Evolutionary conservation across 2,797 vertebrate species (phyloP).

Genomic region (Ctenosaura bakeri): DNA sequence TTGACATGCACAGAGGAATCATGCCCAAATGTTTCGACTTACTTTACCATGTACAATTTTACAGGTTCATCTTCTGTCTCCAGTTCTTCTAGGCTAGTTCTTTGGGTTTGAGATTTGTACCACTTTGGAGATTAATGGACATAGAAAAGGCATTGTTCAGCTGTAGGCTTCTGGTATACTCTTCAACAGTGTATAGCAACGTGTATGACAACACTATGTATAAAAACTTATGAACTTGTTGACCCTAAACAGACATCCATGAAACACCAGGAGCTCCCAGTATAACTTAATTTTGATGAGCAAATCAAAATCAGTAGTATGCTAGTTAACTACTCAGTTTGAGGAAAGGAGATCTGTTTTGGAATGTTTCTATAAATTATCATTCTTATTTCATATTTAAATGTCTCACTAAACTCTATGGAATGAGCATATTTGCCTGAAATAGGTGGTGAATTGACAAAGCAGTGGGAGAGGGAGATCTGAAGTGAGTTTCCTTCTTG

Average conservation of each 20-base stretch:
- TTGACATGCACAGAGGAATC: no score
- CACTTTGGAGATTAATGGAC: not conserved
- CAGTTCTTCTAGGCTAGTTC: not conserved
- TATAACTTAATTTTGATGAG: not conserved
- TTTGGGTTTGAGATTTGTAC: constrained; percentile 24
- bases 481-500: not conserved
- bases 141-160: not conserved
- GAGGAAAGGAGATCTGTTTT: not conserved
- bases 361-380: not conserved
- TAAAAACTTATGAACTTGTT: not conserved
- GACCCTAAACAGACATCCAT: not conserved
- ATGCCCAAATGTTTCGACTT: no score
- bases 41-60: no score
- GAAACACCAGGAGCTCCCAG: not conserved
- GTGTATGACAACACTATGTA: not conserved
- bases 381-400: not conserved
- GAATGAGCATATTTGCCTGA: not conserved
- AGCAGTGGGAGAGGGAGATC: not conserved
- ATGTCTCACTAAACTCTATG: not conserved
- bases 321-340: not conserved
- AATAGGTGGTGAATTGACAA: not conserved
- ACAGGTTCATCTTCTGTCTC: no score
- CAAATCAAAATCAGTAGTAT: not conserved
- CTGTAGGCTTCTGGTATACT: not conserved
- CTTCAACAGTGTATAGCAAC: not conserved